Percentiles rank a stretch among this genome's conserved stretches.
phyloP scores from a whole-genome alignment of 2,888 invertebrate genomes.

The Adelognathus sp. region DNA sequence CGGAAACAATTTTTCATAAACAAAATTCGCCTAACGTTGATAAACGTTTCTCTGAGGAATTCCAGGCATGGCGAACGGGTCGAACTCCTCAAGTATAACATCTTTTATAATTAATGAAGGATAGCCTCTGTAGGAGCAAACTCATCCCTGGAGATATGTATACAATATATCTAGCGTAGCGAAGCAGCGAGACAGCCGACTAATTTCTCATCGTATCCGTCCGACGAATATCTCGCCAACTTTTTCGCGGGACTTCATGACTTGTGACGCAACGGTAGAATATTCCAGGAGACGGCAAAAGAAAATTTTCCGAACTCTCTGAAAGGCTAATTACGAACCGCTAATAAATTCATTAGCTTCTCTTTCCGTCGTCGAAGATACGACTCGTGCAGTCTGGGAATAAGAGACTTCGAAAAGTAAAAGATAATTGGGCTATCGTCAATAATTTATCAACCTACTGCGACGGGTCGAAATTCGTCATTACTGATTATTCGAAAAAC shows the following conservation, averaged over 20 bases:
- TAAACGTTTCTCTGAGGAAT: background rate
- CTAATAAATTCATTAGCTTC: slow-evolving; percentile 22
- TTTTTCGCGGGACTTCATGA: slow-evolving; percentile 12
- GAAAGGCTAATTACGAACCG: slow-evolving; percentile 9
- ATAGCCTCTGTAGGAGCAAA: background rate
- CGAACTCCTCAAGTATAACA: background rate
- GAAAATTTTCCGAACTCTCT: background rate
- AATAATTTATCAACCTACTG: background rate
- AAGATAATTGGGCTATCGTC: background rate
- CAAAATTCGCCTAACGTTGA: no score
- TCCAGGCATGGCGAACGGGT: background rate
- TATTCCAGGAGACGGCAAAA: background rate
- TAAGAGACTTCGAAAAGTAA: background rate
- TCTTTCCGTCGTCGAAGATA: background rate
- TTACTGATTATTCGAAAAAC: no score
- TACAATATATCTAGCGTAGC: background rate
- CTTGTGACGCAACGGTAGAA: background rate
- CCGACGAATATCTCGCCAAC: slow-evolving; percentile 1
- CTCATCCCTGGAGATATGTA: background rate
- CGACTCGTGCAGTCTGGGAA: background rate
- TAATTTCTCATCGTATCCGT: slow-evolving; percentile 27
- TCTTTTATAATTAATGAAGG: background rate
- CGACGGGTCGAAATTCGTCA: background rate
- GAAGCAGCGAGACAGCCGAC: background rate
- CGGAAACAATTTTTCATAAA: no score